phyloP scores from a whole-genome alignment of 2,888 invertebrate genomes.

The Deilephila elpenor region DNA sequence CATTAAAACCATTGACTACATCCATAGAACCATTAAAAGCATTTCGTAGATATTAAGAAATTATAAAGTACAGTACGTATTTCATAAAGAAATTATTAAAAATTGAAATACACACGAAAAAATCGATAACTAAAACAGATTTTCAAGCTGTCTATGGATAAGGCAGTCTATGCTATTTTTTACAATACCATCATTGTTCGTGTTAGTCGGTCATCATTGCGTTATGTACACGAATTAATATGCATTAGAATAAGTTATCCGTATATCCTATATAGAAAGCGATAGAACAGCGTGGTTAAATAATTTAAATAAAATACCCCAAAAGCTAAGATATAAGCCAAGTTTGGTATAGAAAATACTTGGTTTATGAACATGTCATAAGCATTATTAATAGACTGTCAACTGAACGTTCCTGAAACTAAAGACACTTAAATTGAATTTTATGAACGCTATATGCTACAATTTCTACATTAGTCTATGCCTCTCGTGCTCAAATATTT shows the following conservation, averaged over 20 bases:
- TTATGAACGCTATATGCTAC: no score
- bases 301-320: not conserved
- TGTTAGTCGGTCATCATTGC: constrained; percentile 1
- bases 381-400: not conserved
- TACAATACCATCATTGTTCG: constrained; percentile 16
- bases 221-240: not conserved
- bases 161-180: not conserved
- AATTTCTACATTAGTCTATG: no score
- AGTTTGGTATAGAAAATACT: not conserved
- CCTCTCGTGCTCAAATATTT: no score
- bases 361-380: not conserved
- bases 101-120: not conserved
- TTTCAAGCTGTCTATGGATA: not conserved
- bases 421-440: no score
- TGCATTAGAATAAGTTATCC: not conserved
- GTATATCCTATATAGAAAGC: not conserved
- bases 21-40: not conserved
- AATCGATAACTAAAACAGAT: not conserved
- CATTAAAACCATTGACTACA: not conserved
- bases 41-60: not conserved
- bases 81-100: not conserved
- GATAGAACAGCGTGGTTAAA: not conserved
- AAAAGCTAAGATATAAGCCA: not conserved
- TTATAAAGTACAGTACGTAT: no score
- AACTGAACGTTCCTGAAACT: not conserved